Conservation (phyloP, 2,113 vertebrate genomes). For the Centrocercus urophasianus region DNA sequence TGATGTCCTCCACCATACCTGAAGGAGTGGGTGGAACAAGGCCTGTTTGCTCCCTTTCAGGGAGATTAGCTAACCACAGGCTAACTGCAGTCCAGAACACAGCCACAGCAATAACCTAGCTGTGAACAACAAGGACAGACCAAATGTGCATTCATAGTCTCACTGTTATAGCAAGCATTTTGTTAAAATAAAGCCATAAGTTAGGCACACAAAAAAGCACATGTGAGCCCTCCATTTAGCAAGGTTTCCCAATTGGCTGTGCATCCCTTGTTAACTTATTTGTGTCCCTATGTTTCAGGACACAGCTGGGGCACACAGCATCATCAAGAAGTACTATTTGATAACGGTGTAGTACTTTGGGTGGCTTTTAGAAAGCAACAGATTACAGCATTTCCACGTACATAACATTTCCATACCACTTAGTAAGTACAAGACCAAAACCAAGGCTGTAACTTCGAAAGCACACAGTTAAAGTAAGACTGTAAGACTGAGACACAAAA, state of each 20-base stretch:
- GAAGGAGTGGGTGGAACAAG: background rate
- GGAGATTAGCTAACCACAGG: background rate
- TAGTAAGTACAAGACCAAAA: slow-evolving; percentile 55
- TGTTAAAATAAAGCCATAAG: background rate
- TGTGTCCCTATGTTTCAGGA: slow-evolving; percentile 9
- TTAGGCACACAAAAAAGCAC: background rate
- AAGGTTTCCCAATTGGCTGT: slow-evolving; percentile 12
- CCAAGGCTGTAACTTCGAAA: slow-evolving; percentile 63
- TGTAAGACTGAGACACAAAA: background rate
- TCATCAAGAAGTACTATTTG: slow-evolving; percentile 45
- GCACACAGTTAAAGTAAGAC: slow-evolving; percentile 29
- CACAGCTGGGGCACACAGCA: background rate
- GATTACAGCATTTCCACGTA: slow-evolving; percentile 33
- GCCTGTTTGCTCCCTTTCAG: background rate
- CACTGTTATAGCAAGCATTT: background rate
- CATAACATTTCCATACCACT: slow-evolving; percentile 22
- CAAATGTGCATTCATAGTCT: background rate
- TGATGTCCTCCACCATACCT: background rate
- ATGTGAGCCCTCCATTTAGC: background rate
- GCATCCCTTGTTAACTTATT: slow-evolving; percentile 18
- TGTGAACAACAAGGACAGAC: background rate
- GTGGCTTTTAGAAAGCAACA: slow-evolving; percentile 58
- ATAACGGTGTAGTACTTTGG: slow-evolving; percentile 38
- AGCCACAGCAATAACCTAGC: background rate
- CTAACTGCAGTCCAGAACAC: background rate